Evolutionary conservation across 92 coral and sea anemone species (phyloP), one percentile per base, ranked within the genome.

Genomic region (Epizoanthus fatuus): DNA sequence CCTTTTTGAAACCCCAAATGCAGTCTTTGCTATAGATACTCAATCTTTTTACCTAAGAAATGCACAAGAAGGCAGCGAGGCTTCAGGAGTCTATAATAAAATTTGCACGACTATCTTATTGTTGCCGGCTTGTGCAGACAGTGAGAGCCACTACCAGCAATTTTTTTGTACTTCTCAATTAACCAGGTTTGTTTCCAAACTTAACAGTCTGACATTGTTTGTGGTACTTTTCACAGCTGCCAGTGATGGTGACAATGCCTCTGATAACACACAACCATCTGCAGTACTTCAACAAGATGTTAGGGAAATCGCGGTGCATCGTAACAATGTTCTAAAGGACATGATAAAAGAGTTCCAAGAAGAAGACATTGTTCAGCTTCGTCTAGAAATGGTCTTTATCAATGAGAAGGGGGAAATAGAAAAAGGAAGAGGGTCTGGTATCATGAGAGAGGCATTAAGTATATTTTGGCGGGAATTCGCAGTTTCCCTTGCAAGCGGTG

Each of bases 251-350:
- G 57, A 70, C 75, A 70, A 47, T 70, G 75, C 75, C 38, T 70
- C 75, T 70, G 75, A 17, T 70, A 29, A 70, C 47, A 13, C 14
- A 70, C 75, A 2, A 22, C 75, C 39, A 54, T 10, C 75, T 19
- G 59, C 3, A 70, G 75, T 45, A 70, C 75, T 70, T 19, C 57
- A 38, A 45, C 75, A 45, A 54, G 38, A 70, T 70, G 75, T 70
- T 70, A 70, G 75, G 75, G 58, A 49, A 9, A 81, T 81, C 19
- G 86, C 78, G 13, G 22, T 82, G 47, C 77, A 52, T 17, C 39
- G 86, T 8, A 70, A 56, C 68, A 82, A 82, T 38, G 79, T 82
- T 29, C 49, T 84, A 73, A 73, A 84, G 40, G 88, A 84, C 42
- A 84, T 84, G 88, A 73, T 82, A 16, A 32, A 37, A 37, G 79